Conservation (phyloP, 2,113 vertebrate species). For the Halichoerus grypus region DNA sequence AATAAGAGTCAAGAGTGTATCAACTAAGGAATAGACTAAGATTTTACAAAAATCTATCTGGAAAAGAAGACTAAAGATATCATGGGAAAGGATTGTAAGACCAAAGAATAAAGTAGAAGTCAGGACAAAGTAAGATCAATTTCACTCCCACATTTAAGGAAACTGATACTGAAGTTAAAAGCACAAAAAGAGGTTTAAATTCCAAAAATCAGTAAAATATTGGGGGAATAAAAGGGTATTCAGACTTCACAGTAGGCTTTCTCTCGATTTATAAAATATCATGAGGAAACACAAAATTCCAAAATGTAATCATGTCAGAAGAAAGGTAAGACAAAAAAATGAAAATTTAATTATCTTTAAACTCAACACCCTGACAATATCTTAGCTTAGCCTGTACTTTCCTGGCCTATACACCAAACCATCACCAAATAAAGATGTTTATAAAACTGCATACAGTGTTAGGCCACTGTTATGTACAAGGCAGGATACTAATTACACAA, state of each 20-base stretch:
- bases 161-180: conserved; percentile 24
- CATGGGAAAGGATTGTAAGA: not conserved
- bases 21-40: not conserved
- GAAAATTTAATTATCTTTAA: conserved; percentile 32
- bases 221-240: not conserved
- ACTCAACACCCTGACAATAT: not conserved
- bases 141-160: conserved; percentile 44
- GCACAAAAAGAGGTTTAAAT: not conserved
- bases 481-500: not conserved
- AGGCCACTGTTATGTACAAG: not conserved
- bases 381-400: not conserved
- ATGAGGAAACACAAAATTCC: conserved; percentile 43
- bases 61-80: conserved; percentile 14
- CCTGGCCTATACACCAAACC: conserved; percentile 3
- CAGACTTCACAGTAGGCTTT: not conserved
- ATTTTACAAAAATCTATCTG: conserved; percentile 46
- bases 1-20: conserved; percentile 39
- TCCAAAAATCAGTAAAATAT: conserved; percentile 8
- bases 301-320: conserved; percentile 56
- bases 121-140: not conserved
- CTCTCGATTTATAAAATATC: not conserved
- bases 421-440: conserved; percentile 33
- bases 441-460: not conserved
- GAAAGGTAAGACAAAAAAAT: not conserved
- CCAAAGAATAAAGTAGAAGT: not conserved